Evolutionary conservation across 2,797 vertebrate species (phyloP).

Genomic region (Syngnathus rostellatus): DNA sequence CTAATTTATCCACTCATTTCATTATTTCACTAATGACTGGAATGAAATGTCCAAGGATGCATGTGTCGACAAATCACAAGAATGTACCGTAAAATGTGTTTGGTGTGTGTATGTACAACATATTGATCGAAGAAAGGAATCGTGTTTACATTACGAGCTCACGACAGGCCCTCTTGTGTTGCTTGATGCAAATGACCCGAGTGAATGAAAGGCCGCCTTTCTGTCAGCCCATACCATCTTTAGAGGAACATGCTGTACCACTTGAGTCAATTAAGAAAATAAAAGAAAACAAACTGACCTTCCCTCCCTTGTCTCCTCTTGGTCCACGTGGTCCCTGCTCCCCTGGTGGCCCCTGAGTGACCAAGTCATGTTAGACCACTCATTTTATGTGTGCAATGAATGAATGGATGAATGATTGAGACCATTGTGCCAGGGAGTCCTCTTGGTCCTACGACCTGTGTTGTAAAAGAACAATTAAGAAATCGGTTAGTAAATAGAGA

Average conservation of each 20-base stretch:
- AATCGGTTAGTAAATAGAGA: background rate
- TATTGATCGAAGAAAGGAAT: no score
- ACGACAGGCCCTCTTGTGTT: conserved; percentile 43
- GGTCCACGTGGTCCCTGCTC: conserved; percentile 85
- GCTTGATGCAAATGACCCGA: conserved; percentile 47
- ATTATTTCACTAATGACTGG: background rate
- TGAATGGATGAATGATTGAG: conserved; percentile 14
- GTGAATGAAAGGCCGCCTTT: conserved; percentile 45
- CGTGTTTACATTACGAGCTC: conserved; percentile 28
- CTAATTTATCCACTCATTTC: no score
- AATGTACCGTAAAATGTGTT: conserved; percentile 16
- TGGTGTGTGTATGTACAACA: background rate
- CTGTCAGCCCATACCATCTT: conserved; percentile 20
- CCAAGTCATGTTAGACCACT: background rate
- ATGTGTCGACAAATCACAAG: conserved; percentile 17
- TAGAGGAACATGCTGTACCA: conserved; percentile 26
- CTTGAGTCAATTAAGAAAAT: conserved; percentile 8
- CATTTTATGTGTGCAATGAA: background rate
- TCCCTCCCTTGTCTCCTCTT: conserved; percentile 86
- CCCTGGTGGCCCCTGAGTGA: conserved; percentile 80
- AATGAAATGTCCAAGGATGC: background rate
- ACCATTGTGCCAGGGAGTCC: conserved; percentile 88
- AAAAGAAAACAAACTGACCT: conserved; percentile 61
- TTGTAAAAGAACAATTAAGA: background rate
- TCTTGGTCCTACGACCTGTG: conserved; percentile 84